phyloP scores from a whole-genome alignment of 2,113 vertebrate genomes.

The Cavia porcellus region DNA sequence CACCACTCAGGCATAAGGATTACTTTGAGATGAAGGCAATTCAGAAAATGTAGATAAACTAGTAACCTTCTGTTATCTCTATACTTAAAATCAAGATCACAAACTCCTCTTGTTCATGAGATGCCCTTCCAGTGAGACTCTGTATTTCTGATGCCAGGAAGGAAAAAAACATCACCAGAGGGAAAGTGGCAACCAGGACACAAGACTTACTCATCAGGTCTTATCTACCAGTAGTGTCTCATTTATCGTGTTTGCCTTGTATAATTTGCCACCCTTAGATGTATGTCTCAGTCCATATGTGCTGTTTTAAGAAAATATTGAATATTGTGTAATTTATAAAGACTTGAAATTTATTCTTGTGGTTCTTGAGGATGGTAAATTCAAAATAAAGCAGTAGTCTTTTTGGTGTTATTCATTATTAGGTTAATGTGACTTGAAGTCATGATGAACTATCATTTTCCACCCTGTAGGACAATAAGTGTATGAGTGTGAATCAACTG shows the following conservation, averaged over 20 bases:
- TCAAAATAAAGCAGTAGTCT: neutral
- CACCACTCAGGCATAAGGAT: no score
- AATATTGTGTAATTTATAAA: neutral
- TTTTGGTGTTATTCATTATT: neutral
- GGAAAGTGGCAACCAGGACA: neutral
- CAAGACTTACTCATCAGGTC: no score
- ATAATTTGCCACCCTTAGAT: neutral
- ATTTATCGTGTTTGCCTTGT: neutral
- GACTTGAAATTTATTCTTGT: neutral
- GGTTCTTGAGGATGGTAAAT: neutral
- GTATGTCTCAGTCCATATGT: neutral
- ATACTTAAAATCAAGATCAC: neutral
- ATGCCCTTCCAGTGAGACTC: neutral
- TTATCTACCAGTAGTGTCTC: neutral
- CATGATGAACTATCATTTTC: neutral
- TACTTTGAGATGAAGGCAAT: neutral
- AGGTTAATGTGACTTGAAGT: neutral
- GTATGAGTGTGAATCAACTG: neutral
- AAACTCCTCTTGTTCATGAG: neutral
- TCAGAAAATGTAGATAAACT: neutral
- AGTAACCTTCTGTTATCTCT: neutral
- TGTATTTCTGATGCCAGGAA: neutral
- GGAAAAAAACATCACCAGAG: neutral
- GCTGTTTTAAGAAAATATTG: neutral
- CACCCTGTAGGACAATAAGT: neutral